Evolutionary conservation across 2,797 vertebrate species (phyloP), one percentile per base, ranked within the genome.

Genomic region (Siniperca undulata): DNA sequence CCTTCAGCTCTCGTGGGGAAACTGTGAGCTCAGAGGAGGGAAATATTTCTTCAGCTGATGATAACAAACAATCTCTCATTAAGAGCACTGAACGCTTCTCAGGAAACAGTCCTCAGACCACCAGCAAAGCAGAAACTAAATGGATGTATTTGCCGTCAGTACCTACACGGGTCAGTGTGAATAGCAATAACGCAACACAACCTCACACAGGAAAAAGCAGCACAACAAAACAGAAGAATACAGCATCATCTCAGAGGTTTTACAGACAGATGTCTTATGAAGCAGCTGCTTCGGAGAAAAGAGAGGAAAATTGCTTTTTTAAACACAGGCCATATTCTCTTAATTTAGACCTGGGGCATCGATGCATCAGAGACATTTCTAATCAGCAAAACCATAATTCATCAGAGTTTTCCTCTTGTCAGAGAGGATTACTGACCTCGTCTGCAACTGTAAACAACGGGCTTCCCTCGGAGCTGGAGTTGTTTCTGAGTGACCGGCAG

Each of bases 281-380:
- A 70, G 78, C 90, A 24, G 86, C 88, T 14, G 75, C 77, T 61
- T 69, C 84, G 2, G 94, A 95, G 82, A 94, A 65, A 86, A 90
- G 85, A 64, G 94, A 95, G 60, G 95, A 95, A 66, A 91, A 86
- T 2, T 30, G 70, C 53, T 83, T 77, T 65, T 73, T 83, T 3
- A 96, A 94, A 80, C 94, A 95, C 85, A 95, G 97, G 70, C 98
- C 98, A 0, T 98, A 95, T 2, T 99, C 98, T 13, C 97, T 99
- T 17, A 99, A 97, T 86, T 87, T 99, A 80, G 98, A 99, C 84
- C 94, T 97, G 74, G 95, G 94, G 7, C 87, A 91, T 24, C 91
- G 94, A 2, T 95, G 90, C 86, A 95, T 96, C 82, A 80, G 95
- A 88, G 96, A 96, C 79, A 96, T 95, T 88, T 96, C 95, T 11